Evolutionary conservation across 1,140 invertebrate species (phyloP).

Genomic region (Mercenaria mercenaria): DNA sequence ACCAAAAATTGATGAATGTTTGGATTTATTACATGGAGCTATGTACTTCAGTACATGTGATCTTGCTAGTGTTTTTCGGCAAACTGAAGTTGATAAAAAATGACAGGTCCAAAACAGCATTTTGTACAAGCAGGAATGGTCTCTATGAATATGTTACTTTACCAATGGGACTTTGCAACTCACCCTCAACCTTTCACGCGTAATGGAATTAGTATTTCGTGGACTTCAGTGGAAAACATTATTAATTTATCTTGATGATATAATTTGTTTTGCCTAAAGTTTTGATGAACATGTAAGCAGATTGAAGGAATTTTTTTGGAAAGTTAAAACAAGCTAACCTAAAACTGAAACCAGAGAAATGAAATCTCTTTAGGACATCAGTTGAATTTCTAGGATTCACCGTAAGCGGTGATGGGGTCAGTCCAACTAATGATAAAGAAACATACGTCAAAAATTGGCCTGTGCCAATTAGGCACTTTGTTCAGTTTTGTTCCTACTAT

Average conservation of each 20-base stretch:
- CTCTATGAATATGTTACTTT: conserved; percentile 30
- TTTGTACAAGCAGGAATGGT: conserved; percentile 46
- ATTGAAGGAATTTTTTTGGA: background rate
- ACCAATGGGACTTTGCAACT: conserved; percentile 24
- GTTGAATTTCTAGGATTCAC: conserved; percentile 3
- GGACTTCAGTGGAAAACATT: conserved; percentile 22
- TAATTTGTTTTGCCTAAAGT: background rate
- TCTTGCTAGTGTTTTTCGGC: conserved; percentile 78
- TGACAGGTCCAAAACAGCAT: conserved; percentile 81
- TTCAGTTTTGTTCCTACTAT: conserved; percentile 44
- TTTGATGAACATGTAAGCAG: conserved; percentile 1
- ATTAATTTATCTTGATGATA: conserved; percentile 19
- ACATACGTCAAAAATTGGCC: conserved; percentile 1
- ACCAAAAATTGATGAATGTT: conserved; percentile 71
- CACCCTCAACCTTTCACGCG: conserved; percentile 29
- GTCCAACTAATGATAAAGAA: background rate
- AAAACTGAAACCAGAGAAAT: conserved; percentile 30
- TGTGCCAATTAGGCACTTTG: conserved; percentile 1
- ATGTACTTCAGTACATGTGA: conserved; percentile 35
- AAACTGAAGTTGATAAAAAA: conserved; percentile 81
- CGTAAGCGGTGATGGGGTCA: conserved; percentile 6
- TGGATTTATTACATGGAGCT: conserved; percentile 60
- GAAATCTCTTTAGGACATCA: background rate
- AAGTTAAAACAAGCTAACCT: background rate
- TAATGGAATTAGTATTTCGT: conserved; percentile 6